phyloP scores from a whole-genome alignment of 23 tunicate species.

The Halocynthia roretzi region DNA sequence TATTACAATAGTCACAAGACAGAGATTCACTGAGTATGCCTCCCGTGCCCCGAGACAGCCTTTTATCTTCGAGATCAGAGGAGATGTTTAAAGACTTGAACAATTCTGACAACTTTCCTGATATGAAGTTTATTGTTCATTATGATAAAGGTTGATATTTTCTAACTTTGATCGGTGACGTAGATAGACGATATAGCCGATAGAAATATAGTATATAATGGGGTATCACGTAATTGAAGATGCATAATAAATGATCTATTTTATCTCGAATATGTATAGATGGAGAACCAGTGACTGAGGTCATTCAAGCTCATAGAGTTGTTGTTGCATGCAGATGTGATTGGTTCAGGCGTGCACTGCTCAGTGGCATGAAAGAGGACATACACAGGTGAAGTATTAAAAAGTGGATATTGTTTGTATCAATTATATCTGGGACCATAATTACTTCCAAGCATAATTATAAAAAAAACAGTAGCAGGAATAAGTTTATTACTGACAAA shows the following conservation, averaged over 20 bases:
- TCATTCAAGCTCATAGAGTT: neutral
- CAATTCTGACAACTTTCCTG: neutral
- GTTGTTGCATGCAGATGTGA: slow-evolving; percentile 13
- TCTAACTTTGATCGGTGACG: neutral
- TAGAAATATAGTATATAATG: neutral
- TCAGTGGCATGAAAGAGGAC: slow-evolving; percentile 10
- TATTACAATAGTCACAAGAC: slow-evolving; percentile 4
- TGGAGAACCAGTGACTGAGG: neutral
- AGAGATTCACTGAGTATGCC: slow-evolving; percentile 7
- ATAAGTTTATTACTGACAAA: no score
- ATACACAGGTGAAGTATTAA: neutral
- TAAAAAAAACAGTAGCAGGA: no score
- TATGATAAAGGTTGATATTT: neutral
- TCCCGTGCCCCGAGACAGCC: slow-evolving; percentile 7
- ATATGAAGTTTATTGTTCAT: slow-evolving; percentile 4
- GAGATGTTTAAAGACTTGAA: neutral
- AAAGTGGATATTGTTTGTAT: no score
- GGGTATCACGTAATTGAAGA: neutral
- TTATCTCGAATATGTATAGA: neutral
- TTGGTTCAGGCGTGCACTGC: slow-evolving; percentile 8
- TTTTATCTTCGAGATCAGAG: neutral
- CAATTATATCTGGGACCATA: no score
- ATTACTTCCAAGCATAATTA: no score
- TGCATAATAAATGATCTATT: neutral
- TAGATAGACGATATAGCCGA: no score